Evolutionary conservation across 2,888 invertebrate genomes (phyloP), one percentile per base, ranked within the genome.

Genomic region (Formica aserva): DNA sequence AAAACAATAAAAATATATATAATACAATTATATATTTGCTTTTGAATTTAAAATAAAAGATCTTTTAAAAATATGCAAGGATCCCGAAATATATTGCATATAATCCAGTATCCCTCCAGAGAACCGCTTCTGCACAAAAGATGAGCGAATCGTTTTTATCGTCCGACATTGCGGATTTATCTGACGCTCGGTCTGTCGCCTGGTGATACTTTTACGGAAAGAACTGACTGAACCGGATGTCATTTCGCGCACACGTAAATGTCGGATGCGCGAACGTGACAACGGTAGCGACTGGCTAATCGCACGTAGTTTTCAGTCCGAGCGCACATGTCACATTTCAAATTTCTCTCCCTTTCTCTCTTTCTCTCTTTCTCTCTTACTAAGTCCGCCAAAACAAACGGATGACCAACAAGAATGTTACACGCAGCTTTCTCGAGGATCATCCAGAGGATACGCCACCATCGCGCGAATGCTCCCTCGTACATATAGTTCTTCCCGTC

Each of bases 321-420:
- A 60, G 48, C 26, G 78, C 78, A 72, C 78, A 72, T 48, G 78
- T 80, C 78, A 78, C 45, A 71, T 52, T 52, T 78, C 45, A 80
- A 80, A 35, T 57, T 45, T 72, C 41, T 57, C 69, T 69, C 18
- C 18, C 6, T 48, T 1, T 48, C 45, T 45, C 18, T 45, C 18
- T 5, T 4, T 45, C 2, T 45, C 18, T 18, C 15, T 5, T 5
- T 18, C 15, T 41, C 41, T 1, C 26, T 45, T 57, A 22, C 71
- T 62, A 72, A 62, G 72, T 80, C 26, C 72, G 35, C 29, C 29
- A 75, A 84, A 84, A 80, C 76, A 29, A 77, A 83, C 52, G 88
- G 82, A 76, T 83, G 57, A 65, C 62, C 82, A 80, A 83, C 71
- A 55, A 63, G 63, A 52, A 78, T 22, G 80, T 60, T 72, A 60